Evolutionary conservation across 2,113 vertebrate genomes (phyloP), one percentile per base, ranked within the genome.

Genomic region (Poeciliopsis occidentalis): DNA sequence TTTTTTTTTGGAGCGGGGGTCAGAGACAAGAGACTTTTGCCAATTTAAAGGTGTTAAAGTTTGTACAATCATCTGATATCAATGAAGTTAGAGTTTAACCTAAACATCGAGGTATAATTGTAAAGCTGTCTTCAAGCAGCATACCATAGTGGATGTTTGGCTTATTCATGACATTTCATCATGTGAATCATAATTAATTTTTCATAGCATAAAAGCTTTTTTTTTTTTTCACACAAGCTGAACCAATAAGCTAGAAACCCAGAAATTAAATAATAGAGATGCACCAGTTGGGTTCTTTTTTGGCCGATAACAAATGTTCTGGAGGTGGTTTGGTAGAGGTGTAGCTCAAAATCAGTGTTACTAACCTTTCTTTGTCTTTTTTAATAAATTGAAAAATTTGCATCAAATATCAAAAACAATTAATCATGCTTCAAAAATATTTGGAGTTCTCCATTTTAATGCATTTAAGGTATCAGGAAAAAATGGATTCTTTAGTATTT

Each of bases 31-130:
- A 84, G 75, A 63, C 73, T 80, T 51, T 4, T 69, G 67, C 57
- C 85, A 64, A 34, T 84, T 84, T 26, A 78, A 72, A 69, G 67
- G 65, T 51, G 5, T 76, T 81, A 67, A 79, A 75, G 70, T 61
- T 41, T 26, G 69, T 71, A 63, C 69, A 77, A 84, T 71, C 64
- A 69, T 69, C 64, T 29, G 47, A 24, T 54, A n/a, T 57, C 51
- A 57, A 24, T n/a, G 6, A 57, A 57, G 51, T 57, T 57, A n/a
- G 44, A 47, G 51, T 57, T 57, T 57, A 60, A 62, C 79, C 4
- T 4, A 17, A 44, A 22, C n/a, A 31, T 29, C n/a, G n/a, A 27
- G 37, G 13, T 15, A 12, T 47, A 64, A 39, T 12, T 29, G 27
- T 15, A 7, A 65, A 39, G 12, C 11, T 39, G 13, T 54, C 41